Percentiles rank a stretch among this genome's conserved stretches.
phyloP scores from a whole-genome alignment of 2,888 invertebrate genomes.

The Spilarctia lutea region DNA sequence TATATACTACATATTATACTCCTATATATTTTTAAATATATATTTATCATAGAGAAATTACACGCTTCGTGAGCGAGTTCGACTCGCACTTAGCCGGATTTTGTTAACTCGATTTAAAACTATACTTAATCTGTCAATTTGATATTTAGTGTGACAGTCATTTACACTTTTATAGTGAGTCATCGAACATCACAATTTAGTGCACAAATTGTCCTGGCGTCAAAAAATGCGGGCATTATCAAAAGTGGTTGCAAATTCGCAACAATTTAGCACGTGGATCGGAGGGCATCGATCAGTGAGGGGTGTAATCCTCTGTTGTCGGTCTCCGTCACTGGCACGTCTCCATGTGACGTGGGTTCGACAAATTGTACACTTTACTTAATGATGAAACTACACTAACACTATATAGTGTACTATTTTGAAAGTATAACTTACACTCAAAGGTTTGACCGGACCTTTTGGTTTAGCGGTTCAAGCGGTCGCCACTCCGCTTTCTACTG shows the following conservation, averaged over 20 bases:
- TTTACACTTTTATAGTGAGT: neutral
- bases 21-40: too few species aligned
- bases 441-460: too few species aligned
- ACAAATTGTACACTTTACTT: neutral
- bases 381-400: neutral
- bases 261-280: conserved; percentile 14
- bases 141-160: neutral
- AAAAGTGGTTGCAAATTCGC: neutral
- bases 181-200: neutral
- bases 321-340: conserved; percentile 18
- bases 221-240: neutral
- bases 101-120: neutral
- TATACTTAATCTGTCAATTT: neutral
- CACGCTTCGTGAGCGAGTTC: too few species aligned
- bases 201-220: neutral
- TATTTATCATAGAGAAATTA: too few species aligned
- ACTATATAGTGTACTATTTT: neutral
- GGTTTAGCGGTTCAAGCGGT: too few species aligned
- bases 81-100: too few species aligned
- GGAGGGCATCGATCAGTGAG: conserved; percentile 17
- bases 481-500: too few species aligned
- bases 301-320: conserved; percentile 17
- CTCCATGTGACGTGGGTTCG: conserved; percentile 11
- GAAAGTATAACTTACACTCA: neutral
- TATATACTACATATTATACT: too few species aligned